Conservation (phyloP, 2,797 vertebrate species). For the Intellagama lesueurii region DNA sequence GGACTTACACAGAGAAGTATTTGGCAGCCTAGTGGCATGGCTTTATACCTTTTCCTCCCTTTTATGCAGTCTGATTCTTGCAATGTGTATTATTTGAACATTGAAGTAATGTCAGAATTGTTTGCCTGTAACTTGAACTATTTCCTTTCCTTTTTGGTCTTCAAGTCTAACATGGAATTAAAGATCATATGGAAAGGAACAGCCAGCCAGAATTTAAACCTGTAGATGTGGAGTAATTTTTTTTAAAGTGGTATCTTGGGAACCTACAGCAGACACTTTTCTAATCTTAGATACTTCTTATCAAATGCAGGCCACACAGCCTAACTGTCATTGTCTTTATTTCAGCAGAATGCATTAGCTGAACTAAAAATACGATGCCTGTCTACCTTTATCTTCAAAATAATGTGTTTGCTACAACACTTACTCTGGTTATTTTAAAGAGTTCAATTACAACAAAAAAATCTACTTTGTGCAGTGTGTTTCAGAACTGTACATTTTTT, state of each 20-base stretch:
- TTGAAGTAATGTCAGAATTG: constrained; percentile 4
- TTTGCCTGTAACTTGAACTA: neutral
- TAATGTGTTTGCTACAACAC: neutral
- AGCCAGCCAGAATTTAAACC: neutral
- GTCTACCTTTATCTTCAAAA: constrained; percentile 8
- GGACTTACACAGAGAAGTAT: neutral
- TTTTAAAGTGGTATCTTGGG: constrained; percentile 14
- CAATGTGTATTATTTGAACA: constrained; percentile 17
- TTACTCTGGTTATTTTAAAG: constrained; percentile 15
- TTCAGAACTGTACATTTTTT: constrained; percentile 15
- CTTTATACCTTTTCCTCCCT: neutral
- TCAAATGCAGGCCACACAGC: neutral
- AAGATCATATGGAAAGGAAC: neutral
- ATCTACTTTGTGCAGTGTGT: neutral
- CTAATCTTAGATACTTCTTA: constrained; percentile 22
- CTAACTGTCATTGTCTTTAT: constrained; percentile 30
- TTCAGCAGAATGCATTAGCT: constrained; percentile 3
- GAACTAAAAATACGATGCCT: constrained; percentile 16
- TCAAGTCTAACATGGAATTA: constrained; percentile 13
- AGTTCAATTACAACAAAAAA: constrained; percentile 8
- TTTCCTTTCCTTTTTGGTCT: neutral
- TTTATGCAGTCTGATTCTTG: neutral
- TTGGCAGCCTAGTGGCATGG: neutral
- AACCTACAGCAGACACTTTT: constrained; percentile 22
- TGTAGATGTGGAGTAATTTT: neutral